Evolutionary conservation across 2,113 vertebrate species (phyloP).

Genomic region (Burhinus oedicnemus): DNA sequence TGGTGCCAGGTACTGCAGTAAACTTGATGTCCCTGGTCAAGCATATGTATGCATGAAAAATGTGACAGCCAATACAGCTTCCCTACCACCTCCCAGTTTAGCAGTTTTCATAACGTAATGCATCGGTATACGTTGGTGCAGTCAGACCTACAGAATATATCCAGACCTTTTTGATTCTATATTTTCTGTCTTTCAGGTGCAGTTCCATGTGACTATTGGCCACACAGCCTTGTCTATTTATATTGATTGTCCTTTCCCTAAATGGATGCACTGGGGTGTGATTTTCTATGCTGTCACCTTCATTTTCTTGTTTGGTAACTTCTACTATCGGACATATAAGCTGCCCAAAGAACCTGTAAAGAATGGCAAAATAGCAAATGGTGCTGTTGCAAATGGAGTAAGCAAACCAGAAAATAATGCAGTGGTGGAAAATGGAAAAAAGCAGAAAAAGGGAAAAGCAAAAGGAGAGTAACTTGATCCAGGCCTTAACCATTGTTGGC

Average conservation of each 20-base stretch:
- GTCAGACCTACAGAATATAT: background rate
- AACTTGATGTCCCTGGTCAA: background rate
- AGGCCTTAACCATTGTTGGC: conserved; percentile 75
- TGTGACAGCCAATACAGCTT: background rate
- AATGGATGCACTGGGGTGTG: conserved; percentile 99
- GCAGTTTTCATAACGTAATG: background rate
- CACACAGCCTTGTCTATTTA: conserved; percentile 97
- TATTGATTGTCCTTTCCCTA: conserved; percentile 97
- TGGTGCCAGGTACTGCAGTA: background rate
- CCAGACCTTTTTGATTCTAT: background rate
- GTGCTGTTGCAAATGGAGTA: conserved; percentile 79
- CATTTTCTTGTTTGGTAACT: conserved; percentile 96
- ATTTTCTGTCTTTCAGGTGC: conserved; percentile 81
- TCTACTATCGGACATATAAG: conserved; percentile 97
- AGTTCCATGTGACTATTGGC: conserved; percentile 97
- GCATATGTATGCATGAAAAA: background rate
- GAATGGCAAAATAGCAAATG: conserved; percentile 85
- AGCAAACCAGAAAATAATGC: conserved; percentile 84
- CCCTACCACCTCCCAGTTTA: background rate
- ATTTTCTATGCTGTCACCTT: conserved; percentile 96
- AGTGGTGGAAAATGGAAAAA: conserved; percentile 84
- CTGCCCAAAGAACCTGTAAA: conserved; percentile 84
- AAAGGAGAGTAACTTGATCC: conserved; percentile 90
- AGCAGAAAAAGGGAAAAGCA: conserved; percentile 91
- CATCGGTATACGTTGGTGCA: background rate